Conservation (phyloP, 2,113 vertebrate species). For the Cavia aperea region DNA sequence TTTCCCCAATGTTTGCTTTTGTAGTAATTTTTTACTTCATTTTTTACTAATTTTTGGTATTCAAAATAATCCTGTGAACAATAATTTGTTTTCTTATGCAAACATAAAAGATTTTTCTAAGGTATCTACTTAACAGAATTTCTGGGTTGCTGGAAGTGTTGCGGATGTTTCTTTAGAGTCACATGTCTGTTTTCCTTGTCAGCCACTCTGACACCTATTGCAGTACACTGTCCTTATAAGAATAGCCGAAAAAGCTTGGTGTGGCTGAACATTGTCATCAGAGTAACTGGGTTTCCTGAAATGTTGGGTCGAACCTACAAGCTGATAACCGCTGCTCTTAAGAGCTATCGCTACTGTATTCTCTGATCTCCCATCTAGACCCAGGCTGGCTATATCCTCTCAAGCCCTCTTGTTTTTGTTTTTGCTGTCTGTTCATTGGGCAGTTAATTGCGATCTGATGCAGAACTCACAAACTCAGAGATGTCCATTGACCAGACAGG, state of each 20-base stretch:
- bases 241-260: conserved; percentile 4
- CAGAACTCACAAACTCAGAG: background rate
- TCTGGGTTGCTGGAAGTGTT: background rate
- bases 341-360: background rate
- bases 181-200: background rate
- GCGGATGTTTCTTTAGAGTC: background rate
- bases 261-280: conserved; percentile 31
- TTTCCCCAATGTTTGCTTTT: background rate
- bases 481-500: background rate
- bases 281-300: background rate
- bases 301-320: conserved; percentile 14
- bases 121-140: background rate
- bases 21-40: background rate
- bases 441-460: background rate
- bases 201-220: conserved; percentile 12
- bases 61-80: background rate
- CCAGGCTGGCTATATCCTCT: background rate
- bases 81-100: background rate
- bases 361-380: background rate
- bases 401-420: background rate
- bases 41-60: background rate
- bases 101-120: background rate
- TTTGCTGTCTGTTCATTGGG: background rate
- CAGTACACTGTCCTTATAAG: conserved; percentile 14
- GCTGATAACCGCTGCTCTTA: background rate